Base-by-base conservation (phyloP, 2,113 vertebrate species). In the Rhinopomastus cyanomelas region DNA sequence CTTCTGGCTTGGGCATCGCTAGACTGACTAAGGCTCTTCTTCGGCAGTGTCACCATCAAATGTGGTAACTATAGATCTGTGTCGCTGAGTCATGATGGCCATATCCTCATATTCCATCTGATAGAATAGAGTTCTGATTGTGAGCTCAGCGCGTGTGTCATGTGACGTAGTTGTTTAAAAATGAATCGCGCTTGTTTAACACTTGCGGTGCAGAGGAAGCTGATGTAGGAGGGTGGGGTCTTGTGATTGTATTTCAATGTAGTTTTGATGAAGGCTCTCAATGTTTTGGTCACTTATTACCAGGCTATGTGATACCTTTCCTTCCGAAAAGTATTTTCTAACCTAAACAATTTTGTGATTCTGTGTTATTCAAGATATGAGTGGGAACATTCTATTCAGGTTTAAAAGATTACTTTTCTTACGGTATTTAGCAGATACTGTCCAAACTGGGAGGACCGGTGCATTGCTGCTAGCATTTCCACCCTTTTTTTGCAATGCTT, bases 141-240 rank as follows among this genome's bases (percentile, higher is more conserved):
- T 36, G 48, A 91, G 30, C 65, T 81, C 60, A 9, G 80, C 39
- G 71, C 73, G 11, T 60, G 65, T 73, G 75, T 55, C 81, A 62
- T 1, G 34, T 79, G 61, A 73, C 23, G 4, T 36, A 34, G 48
- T 64, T 77, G 60, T n/a, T 10, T 53, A 72, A 17, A 64, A 81
- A 92, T 71, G 34, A 77, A 85, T 71, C 74, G 56, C 77, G 57
- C 72, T 91, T 8, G 2, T 83, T 93, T 82, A 27, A 79, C 83
- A 85, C 80, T 87, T 72, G 64, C 56, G 67, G 14, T 16, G 71
- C 27, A 51, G 75, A 82, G 88, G 68, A 65, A 72, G 79, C 37
- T 90, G 36, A 53, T 66, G 90, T 85, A 48, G 92, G 83, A 84
- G 89, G 73, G 57, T 44, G 59, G 75, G 68, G 20, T 59, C 80